Conservation (phyloP, 2,797 vertebrate genomes). For the Urocyon cinereoargenteus region DNA sequence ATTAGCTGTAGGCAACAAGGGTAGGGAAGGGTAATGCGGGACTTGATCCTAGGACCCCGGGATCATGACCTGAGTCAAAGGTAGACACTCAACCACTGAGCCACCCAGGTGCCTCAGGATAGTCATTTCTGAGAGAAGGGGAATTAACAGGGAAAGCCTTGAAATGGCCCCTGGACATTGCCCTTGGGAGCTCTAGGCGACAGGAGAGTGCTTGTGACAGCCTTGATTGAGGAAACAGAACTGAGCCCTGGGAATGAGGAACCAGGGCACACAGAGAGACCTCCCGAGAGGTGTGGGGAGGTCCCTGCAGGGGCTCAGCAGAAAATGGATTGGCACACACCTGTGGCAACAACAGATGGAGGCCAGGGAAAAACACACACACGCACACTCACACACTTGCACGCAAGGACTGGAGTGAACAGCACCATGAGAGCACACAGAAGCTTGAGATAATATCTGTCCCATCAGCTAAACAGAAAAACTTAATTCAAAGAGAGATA, state of each 20-base stretch:
- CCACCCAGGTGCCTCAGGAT: too few relatives aligned
- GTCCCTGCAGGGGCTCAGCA: too few relatives aligned
- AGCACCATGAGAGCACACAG: accelerated
- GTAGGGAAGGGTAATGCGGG: too few relatives aligned
- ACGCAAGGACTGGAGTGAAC: not conserved
- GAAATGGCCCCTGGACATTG: accelerated
- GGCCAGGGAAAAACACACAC: too few relatives aligned
- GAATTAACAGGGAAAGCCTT: too few relatives aligned
- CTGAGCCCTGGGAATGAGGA: accelerated
- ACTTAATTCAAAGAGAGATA: not conserved
- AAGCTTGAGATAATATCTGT: too few relatives aligned
- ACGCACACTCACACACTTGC: too few relatives aligned
- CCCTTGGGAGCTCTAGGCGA: not conserved
- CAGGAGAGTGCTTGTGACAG: not conserved
- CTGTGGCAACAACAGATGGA: accelerated
- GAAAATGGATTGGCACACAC: accelerated
- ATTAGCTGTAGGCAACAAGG: not conserved
- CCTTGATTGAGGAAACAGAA: not conserved
- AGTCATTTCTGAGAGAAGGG: not conserved
- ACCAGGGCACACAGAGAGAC: not conserved
- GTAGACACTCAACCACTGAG: too few relatives aligned
- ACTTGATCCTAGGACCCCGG: too few relatives aligned
- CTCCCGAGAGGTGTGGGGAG: accelerated
- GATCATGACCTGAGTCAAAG: too few relatives aligned
- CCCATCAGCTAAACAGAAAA: not conserved